A percentile compares a stretch with the other conserved stretches of the same genome.
Evolutionary conservation across 2,888 invertebrate genomes (phyloP).

Genomic region (Papilio demoleus): DNA sequence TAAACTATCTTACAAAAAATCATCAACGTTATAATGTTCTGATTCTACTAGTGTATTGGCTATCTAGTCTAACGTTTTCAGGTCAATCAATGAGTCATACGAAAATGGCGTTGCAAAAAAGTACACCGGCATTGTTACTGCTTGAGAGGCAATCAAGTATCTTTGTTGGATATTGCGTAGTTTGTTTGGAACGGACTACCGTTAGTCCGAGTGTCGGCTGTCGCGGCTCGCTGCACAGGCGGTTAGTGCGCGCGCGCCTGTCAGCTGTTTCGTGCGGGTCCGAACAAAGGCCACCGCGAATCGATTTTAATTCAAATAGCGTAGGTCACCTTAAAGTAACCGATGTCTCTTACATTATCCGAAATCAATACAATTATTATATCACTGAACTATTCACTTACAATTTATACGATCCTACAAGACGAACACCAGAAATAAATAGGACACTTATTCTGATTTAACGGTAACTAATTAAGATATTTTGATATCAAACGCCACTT

Average conservation of each 20-base stretch:
- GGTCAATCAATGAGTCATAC: conserved; percentile 25
- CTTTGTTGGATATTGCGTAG: conserved; percentile 38
- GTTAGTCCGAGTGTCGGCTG: conserved; percentile 50
- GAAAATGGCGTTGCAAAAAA: conserved; percentile 11
- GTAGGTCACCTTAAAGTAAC: not conserved
- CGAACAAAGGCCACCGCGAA: conserved; percentile 49
- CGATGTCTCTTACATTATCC: not conserved
- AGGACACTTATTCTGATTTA: conserved; percentile 7
- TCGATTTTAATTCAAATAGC: conserved; percentile 40
- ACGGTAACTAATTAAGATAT: conserved; percentile 2
- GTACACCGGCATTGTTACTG: conserved; percentile 7
- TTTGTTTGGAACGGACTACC: conserved; percentile 49
- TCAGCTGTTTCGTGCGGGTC: conserved; percentile 56
- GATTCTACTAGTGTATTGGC: not conserved
- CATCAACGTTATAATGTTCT: not conserved
- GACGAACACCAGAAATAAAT: conserved; percentile 12
- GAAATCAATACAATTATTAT: not conserved
- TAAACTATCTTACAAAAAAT: not conserved
- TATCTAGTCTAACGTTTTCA: conserved; percentile 13
- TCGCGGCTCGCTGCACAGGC: conserved; percentile 58
- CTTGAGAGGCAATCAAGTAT: conserved; percentile 19
- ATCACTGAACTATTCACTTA: conserved; percentile 15
- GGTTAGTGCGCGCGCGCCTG: conserved; percentile 56
- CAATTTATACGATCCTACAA: conserved; percentile 22
- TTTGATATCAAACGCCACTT: conserved; percentile 53